These are phyloP conservation scores for Agonopterix heracliana DNA, from an alignment of 2,888 invertebrate species.

Conservation along the genomic window DNA sequence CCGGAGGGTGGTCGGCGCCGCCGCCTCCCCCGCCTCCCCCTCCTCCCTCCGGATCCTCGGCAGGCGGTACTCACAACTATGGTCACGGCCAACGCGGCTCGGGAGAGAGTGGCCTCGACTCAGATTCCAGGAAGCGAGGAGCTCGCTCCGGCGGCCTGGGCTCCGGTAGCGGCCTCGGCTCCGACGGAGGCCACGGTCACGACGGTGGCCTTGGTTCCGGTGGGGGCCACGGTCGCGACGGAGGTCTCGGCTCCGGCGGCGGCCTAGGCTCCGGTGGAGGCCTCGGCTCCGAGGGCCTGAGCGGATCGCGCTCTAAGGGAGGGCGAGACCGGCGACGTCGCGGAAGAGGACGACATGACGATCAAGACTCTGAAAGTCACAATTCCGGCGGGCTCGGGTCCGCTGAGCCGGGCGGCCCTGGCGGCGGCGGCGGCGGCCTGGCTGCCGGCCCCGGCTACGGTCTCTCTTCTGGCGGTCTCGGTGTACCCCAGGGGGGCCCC, in stretches of 20 bases:
- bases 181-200: conserved; percentile 29
- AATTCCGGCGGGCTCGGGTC: conserved; percentile 45
- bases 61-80: conserved; percentile 31
- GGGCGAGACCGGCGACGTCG: conserved; percentile 58
- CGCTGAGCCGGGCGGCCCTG: conserved; percentile 27
- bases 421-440: conserved; percentile 36
- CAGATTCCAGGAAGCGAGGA: conserved; percentile 68
- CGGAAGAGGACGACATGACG: conserved; percentile 59
- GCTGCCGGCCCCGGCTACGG: conserved; percentile 36
- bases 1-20: conserved; percentile 48
- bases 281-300: conserved; percentile 21
- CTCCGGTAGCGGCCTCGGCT: conserved; percentile 32
- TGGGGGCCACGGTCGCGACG: conserved; percentile 31
- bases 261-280: conserved; percentile 19
- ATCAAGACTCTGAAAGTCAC: conserved; percentile 36
- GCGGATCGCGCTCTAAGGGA: conserved; percentile 39
- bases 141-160: conserved; percentile 36
- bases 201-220: conserved; percentile 25
- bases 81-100: conserved; percentile 52
- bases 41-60: conserved; percentile 43
- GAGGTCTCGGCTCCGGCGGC: conserved; percentile 17
- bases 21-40: conserved; percentile 56
- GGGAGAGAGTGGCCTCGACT: conserved; percentile 60
- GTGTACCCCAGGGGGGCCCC: conserved; percentile 63
- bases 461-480: conserved; percentile 61